phyloP scores from a whole-genome alignment of 2,797 vertebrate genomes.

The Fundulus diaphanus region DNA sequence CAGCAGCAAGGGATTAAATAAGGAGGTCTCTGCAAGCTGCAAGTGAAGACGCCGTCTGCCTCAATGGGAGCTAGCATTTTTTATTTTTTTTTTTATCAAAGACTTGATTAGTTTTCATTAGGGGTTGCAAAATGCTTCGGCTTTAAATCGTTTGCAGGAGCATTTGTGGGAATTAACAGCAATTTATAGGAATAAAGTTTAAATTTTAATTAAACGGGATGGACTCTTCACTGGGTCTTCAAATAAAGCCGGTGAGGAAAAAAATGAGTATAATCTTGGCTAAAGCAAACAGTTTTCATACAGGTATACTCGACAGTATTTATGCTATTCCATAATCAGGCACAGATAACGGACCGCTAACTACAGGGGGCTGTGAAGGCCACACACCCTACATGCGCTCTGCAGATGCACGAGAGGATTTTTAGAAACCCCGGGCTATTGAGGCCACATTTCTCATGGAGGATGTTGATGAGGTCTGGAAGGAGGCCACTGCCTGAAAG shows the following conservation, averaged over 20 bases:
- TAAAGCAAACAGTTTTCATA: neutral
- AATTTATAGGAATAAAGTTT: neutral
- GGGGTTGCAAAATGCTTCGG: neutral
- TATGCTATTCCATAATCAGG: neutral
- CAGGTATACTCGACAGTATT: neutral
- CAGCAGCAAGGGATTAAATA: slow-evolving; percentile 58
- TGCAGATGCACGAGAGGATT: neutral
- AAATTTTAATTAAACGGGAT: neutral
- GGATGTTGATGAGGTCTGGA: neutral
- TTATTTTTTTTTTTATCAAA: neutral
- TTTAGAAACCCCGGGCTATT: neutral
- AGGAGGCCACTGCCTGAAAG: neutral
- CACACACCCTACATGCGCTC: neutral
- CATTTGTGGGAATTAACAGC: neutral
- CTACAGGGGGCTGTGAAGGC: neutral
- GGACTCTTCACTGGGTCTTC: neutral
- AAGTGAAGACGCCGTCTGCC: neutral
- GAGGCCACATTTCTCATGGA: neutral
- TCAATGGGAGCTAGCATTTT: neutral
- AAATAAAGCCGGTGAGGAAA: neutral
- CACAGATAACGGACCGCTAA: neutral
- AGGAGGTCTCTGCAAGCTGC: slow-evolving; percentile 16
- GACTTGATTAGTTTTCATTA: neutral
- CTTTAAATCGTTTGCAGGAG: neutral
- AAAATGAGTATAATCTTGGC: neutral